Evolutionary conservation across 1,140 invertebrate species (phyloP), one percentile per base, ranked within the genome.

Genomic region (Geopemphigus sp.): DNA sequence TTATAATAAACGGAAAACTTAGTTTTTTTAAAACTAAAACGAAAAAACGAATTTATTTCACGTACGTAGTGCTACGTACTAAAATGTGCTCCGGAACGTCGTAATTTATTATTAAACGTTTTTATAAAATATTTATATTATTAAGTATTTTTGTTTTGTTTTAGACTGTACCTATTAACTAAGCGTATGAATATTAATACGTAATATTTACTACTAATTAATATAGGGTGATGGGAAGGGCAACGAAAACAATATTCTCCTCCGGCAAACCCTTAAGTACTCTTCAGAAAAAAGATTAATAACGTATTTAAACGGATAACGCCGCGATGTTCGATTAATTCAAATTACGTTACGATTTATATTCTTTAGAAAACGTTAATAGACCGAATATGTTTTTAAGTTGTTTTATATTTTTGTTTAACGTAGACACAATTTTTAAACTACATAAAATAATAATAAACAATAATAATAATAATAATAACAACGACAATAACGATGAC

Each of bases 211-310:
- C 22, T 22, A 54, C 22, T 72, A 72, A 54, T 72, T 72, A 54
- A 72, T 72, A 72, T 32, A 78, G 74, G 74, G 74, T 63, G 32
- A 63, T 78, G 74, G 74, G 74, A 78, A 78, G 74, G 74, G 74
- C 74, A 78, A 78, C 11, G 74, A 57, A 78, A 78, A 78, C 39
- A 78, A 78, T 78, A 76, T 78, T 78, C 74, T 78, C 74, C 74
- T 78, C 74, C 74, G 56, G 56, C 74, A 78, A 39, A 78, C 74
- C 74, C 74, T 78, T 78, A 47, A 68, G 66, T 68, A 68, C 66
- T 6, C 47, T 68, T 50, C 32, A 50, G 39, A 50, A 68, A 66
- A n/a, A 47, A 47, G 4, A 22, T 57, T 8, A 57, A 57, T 57
- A 24, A 47, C 15, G n/a, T 47, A n/a, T 68, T 47, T 47, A 47